Conservation (phyloP, 37 sponge, comb jelly and placozoan genomes). For the Theonella swinhoei region DNA sequence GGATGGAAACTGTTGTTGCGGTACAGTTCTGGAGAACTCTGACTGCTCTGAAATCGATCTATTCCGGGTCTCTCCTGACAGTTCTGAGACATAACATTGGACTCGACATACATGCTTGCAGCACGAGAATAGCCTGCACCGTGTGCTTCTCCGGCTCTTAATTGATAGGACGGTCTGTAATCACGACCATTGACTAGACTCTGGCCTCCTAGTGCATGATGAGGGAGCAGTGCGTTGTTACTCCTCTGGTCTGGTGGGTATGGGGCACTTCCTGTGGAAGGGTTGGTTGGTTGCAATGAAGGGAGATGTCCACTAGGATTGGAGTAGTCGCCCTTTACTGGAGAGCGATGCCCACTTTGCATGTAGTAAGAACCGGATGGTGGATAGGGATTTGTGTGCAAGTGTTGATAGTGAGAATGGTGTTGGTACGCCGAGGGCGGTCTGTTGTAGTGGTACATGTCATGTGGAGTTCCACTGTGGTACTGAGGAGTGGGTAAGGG, state of each 20-base stretch:
- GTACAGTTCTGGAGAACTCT: neutral
- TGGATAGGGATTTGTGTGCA: neutral
- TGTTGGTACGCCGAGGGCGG: neutral
- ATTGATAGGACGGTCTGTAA: neutral
- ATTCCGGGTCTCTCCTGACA: neutral
- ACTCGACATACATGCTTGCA: neutral
- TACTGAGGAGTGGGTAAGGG: neutral
- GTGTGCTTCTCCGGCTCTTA: too few species aligned
- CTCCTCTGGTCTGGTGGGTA: neutral
- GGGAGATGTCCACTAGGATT: neutral
- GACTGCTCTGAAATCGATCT: neutral
- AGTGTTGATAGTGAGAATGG: neutral
- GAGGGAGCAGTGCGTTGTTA: neutral
- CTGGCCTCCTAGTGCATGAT: neutral
- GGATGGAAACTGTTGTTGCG: neutral
- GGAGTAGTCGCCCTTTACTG: neutral
- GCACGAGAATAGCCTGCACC: neutral
- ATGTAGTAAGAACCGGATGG: neutral
- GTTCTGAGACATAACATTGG: neutral
- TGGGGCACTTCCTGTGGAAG: too few species aligned
- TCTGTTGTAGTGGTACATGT: neutral
- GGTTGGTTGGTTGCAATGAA: neutral
- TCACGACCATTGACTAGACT: neutral
- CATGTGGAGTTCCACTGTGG: neutral
- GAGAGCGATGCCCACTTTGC: neutral